phyloP scores from a whole-genome alignment of 2,888 invertebrate genomes.

The Ecdyonurus torrentis region DNA sequence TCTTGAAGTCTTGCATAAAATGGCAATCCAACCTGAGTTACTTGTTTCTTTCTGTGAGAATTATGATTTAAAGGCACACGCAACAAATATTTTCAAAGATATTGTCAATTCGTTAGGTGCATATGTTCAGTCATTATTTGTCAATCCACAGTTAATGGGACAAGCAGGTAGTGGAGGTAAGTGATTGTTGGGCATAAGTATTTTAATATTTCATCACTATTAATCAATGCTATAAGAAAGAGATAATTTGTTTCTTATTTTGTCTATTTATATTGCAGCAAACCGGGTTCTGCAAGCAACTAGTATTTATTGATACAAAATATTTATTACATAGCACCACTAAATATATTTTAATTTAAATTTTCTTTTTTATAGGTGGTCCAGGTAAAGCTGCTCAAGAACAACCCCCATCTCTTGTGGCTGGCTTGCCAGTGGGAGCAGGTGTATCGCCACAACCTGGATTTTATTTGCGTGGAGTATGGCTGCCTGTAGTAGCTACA shows the following conservation, averaged over 20 bases:
- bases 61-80: constrained; percentile 89
- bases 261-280: too few species aligned
- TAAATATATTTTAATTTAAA: too few species aligned
- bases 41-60: constrained; percentile 84
- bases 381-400: constrained; percentile 29
- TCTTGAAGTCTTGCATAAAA: constrained; percentile 86
- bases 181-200: too few species aligned
- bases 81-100: constrained; percentile 85
- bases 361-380: neutral
- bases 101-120: constrained; percentile 87
- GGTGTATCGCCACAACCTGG: constrained; percentile 77
- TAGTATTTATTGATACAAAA: neutral
- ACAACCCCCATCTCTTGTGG: constrained; percentile 43
- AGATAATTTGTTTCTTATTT: too few species aligned
- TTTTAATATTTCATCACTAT: too few species aligned
- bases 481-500: constrained; percentile 74
- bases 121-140: constrained; percentile 83
- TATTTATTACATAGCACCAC: neutral
- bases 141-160: constrained; percentile 48
- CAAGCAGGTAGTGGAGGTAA: constrained; percentile 29
- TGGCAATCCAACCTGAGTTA: constrained; percentile 75
- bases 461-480: constrained; percentile 83
- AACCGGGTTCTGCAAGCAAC: neutral
- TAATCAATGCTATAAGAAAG: too few species aligned
- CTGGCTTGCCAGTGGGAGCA: constrained; percentile 48